Evolutionary conservation across 92 coral and sea anemone genomes (phyloP).

Genomic region (Phymanthus crucifer): DNA sequence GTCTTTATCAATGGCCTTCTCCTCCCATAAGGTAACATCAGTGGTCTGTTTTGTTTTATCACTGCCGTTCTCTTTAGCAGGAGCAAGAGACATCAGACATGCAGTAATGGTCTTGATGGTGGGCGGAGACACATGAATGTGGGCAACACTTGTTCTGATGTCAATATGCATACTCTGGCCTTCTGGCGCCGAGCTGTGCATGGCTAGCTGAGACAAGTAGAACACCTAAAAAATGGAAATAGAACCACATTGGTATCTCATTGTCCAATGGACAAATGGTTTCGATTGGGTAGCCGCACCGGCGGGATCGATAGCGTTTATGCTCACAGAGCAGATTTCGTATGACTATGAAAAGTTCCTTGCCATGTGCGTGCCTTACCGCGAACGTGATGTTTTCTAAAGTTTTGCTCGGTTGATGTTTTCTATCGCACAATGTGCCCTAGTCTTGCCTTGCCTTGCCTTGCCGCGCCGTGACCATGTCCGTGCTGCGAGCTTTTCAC

Average conservation of each 20-base stretch:
- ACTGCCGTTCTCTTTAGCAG: conserved; percentile 59
- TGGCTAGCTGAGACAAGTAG: conserved; percentile 67
- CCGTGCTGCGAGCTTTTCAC: too few species aligned
- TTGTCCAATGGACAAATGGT: too few species aligned
- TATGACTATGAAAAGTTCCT: too few species aligned
- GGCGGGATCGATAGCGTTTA: too few species aligned
- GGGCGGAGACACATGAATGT: conserved; percentile 87
- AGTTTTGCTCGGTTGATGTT: too few species aligned
- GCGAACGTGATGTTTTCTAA: too few species aligned
- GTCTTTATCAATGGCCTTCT: conserved; percentile 58
- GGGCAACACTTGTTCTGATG: conserved; percentile 71
- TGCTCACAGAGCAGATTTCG: too few species aligned
- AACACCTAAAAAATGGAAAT: conserved; percentile 60
- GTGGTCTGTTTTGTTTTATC: conserved; percentile 36
- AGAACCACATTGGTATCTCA: neutral
- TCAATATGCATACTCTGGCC: conserved; percentile 86
- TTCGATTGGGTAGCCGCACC: too few species aligned
- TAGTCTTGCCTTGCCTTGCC: too few species aligned
- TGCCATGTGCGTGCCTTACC: too few species aligned
- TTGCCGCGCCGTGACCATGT: too few species aligned
- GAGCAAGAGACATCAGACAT: conserved; percentile 74
- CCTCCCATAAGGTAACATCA: conserved; percentile 71
- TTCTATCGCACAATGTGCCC: too few species aligned
- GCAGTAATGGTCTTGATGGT: conserved; percentile 83
- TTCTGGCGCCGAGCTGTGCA: conserved; percentile 83